Evolutionary conservation across 2,113 vertebrate species (phyloP), one percentile per base, ranked within the genome.

Genomic region (Corydoras sp.): DNA sequence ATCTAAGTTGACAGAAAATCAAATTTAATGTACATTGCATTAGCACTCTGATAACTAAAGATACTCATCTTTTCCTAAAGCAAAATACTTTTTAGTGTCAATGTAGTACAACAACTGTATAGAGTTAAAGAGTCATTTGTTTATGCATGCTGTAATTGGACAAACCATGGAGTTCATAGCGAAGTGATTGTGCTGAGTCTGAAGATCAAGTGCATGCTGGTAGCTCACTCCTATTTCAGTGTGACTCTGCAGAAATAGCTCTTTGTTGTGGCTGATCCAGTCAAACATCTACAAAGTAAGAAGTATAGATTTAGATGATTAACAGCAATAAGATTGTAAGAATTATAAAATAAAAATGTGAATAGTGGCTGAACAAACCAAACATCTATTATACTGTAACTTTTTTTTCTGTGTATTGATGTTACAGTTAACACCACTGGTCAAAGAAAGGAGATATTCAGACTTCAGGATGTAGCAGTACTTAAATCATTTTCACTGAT

Each of bases 221-320:
- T 98, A 96, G 69, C 91, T 93, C 77, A 96, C 91, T 1, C 97
- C 97, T 0, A 99, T 99, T 87, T 99, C 97, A 0, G 97, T 99
- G 86, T 98, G 96, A 79, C 93, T 96, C 89, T 98, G 94, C 30
- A 99, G 92, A 83, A 99, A 99, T 81, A 98, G 75, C 53, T 98
- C 95, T 74, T 99, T 98, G 85, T 99, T 99, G 93, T 99, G 96
- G 83, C 93, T 93, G 91, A 99, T 98, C 97, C 97, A 99, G 87
- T 98, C 96, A 0, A 99, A 98, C 97, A 99, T 99, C 97, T 99
- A 80, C 4, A 76, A 29, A 67, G 66, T 64, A 14, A 68, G 35
- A 8, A 43, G 35, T 2, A 43, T 1, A 43, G 35, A 18, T 12
- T 63, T 2, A 72, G 11, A 66, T 5, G 12, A 3, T 71, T 30